Conservation (phyloP, 2,113 vertebrate species). For the Urocitellus parryii region DNA sequence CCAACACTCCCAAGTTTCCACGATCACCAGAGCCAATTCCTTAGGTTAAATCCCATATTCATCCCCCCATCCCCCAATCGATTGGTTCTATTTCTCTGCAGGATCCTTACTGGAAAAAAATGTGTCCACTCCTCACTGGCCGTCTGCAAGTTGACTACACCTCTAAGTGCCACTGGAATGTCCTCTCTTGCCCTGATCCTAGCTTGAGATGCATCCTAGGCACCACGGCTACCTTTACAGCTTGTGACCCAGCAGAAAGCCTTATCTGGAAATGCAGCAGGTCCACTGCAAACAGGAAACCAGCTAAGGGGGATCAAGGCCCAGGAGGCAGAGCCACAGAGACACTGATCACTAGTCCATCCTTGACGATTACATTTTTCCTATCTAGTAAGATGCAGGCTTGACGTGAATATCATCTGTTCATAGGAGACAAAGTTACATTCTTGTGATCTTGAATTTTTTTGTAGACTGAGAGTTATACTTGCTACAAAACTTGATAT, state of each 20-base stretch:
- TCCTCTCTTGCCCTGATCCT: neutral
- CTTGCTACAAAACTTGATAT: neutral
- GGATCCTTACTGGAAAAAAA: neutral
- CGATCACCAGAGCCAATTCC: neutral
- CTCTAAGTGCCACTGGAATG: fast-evolving
- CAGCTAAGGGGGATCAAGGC: neutral
- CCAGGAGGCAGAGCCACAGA: neutral
- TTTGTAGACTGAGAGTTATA: neutral
- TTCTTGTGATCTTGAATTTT: neutral
- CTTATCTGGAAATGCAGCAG: neutral
- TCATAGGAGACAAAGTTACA: neutral
- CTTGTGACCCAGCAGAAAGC: neutral
- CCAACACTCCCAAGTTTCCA: neutral
- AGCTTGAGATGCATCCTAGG: neutral
- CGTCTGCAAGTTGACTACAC: neutral
- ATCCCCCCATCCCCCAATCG: too few species aligned
- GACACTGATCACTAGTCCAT: neutral
- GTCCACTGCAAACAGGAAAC: fast-evolving
- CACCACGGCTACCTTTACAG: neutral
- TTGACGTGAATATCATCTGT: neutral
- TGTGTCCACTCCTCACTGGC: neutral
- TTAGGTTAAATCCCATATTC: neutral
- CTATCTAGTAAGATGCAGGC: neutral
- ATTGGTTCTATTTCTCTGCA: neutral
- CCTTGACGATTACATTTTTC: neutral